phyloP scores from a whole-genome alignment of 2,797 vertebrate species.

The Tokudaia tokunoshimensis region DNA sequence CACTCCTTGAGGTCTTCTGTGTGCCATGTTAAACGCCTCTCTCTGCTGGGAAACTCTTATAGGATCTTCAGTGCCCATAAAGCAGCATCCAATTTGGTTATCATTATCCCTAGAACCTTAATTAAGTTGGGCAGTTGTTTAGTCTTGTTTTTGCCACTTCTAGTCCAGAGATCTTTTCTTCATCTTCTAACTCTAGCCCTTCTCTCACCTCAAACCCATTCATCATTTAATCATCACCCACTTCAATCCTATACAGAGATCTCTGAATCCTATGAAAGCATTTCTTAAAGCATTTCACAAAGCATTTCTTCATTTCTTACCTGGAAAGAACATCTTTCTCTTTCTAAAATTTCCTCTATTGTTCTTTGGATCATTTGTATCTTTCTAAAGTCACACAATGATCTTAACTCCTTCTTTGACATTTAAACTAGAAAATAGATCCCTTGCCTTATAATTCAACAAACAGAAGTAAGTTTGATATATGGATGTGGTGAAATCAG shows the following conservation, averaged over 20 bases:
- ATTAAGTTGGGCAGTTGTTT: not conserved
- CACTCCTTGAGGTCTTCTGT: not conserved
- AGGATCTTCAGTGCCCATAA: not conserved
- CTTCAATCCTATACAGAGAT: not conserved
- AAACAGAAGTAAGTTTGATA: not conserved
- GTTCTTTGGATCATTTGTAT: not conserved
- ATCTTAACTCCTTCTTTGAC: not conserved
- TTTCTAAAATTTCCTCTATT: not conserved
- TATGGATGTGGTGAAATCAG: not conserved
- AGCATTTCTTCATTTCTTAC: conserved; percentile 6
- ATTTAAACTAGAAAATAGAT: not conserved
- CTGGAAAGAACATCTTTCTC: conserved; percentile 20
- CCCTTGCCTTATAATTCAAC: conserved; percentile 23
- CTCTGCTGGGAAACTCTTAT: not conserved
- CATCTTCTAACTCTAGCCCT: not conserved
- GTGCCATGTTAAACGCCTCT: not conserved
- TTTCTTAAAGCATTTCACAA: not conserved
- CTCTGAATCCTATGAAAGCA: not conserved
- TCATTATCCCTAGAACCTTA: not conserved
- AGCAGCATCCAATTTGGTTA: not conserved
- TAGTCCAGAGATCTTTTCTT: conserved; percentile 1
- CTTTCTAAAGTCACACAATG: not conserved
- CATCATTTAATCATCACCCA: not conserved
- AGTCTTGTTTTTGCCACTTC: not conserved
- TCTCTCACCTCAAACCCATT: not conserved